Conservation (phyloP, 2,888 invertebrate genomes). For the Stenoptilia bipunctidactyla region DNA sequence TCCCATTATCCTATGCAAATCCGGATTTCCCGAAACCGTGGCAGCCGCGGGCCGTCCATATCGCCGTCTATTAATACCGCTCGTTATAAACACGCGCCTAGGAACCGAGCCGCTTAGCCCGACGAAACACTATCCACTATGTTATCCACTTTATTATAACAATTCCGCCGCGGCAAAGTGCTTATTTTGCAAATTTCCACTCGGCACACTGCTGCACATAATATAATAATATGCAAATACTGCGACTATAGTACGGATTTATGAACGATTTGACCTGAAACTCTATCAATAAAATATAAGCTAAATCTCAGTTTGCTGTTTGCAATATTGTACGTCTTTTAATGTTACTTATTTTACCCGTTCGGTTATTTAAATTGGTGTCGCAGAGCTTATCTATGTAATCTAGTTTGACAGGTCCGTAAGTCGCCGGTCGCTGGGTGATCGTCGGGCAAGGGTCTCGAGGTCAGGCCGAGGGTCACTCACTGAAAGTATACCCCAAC, state of each 20-base stretch:
- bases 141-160: constrained; percentile 2
- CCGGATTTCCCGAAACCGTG: constrained; percentile 62
- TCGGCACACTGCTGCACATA: background rate
- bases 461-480: background rate
- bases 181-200: background rate
- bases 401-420: background rate
- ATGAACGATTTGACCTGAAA: background rate
- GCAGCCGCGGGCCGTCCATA: constrained; percentile 56
- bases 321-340: too few relatives aligned
- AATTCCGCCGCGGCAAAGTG: background rate
- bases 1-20: constrained; percentile 68
- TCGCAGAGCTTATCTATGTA: background rate
- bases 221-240: background rate
- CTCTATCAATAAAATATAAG: background rate
- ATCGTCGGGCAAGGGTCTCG: background rate
- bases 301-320: background rate
- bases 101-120: constrained; percentile 52
- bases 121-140: constrained; percentile 37
- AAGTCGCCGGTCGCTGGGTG: background rate
- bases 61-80: constrained; percentile 62
- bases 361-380: background rate
- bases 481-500: background rate
- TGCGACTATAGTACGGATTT: background rate
- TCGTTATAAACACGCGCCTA: constrained; percentile 56
- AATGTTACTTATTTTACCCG: too few relatives aligned